Base-by-base conservation (phyloP, 2,113 vertebrate species). In the Cinclus cinclus region DNA sequence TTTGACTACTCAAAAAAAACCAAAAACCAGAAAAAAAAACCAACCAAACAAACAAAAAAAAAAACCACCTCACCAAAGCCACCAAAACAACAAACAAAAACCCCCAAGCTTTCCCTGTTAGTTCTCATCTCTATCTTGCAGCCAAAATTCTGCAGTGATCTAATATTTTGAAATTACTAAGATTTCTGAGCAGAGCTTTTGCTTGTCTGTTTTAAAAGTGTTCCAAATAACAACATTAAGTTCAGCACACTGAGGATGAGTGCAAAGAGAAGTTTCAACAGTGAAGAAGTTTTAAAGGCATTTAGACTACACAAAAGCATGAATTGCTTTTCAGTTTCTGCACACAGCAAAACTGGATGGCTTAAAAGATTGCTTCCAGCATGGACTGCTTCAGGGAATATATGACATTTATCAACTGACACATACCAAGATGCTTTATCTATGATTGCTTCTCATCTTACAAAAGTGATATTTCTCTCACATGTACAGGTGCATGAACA, bases 361-460 rank as follows among this genome's bases (percentile, higher is more conserved):
- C 64, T 86, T 77, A n/a, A 80, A 83, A 80, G 9, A 63, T 41
- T 92, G 50, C 24, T 90, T 81, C 71, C 64, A 93, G 50, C 27
- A 64, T 52, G 31, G 35, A 30, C 47, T 83, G 4, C 49, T 71
- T 75, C 49, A 84, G 81, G 69, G 27, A 91, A 64, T 78, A 78
- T 19, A 55, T 3, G 9, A n/a, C 22, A 39, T 17, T 14, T 63
- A 59, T 35, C 52, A 80, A 55, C 35, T 11, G 31, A 63, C 20
- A 37, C 15, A 44, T 16, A 49, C 31, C n/a, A 41, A 81, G 44
- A n/a, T 52, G 12, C 3, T 58, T 82, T 46, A 73, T 33, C 46
- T 84, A 30, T 11, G 8, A 68, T 44, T 84, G 28, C 3, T 52
- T 56, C 37, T 78, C 44, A 19, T 35, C 46, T 82, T 74, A 23